Evolutionary conservation across 2,888 invertebrate genomes (phyloP), one percentile per base, ranked within the genome.

Genomic region (Hesperia comma): DNA sequence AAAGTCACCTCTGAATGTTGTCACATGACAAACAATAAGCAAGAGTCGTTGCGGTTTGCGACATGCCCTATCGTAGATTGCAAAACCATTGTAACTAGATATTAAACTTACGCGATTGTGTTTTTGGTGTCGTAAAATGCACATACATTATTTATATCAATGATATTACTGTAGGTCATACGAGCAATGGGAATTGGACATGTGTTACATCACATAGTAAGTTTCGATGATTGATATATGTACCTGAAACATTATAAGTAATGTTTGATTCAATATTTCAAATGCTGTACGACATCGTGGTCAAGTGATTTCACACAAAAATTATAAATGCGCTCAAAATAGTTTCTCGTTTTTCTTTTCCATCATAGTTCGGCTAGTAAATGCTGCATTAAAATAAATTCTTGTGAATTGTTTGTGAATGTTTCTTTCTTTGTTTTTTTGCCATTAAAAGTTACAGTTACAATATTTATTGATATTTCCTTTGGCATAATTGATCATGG

Each of bases 1-100:
- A 67, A 61, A 67, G 67, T 67, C 49, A 26, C 64, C 58, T 66
- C 58, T 51, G 43, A 77, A 76, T 80, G 80, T 78, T 80, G 82
- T 79, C 80, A 80, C 74, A 75, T 78, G 78, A 78, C 82, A 84
- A 83, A 88, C 87, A 88, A 86, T 86, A 76, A 77, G 74, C 75
- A 72, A 78, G 79, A 86, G 85, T 84, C 77, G 83, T 75, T 74
- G 72, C 77, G 79, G 82, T 83, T 86, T 86, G 78, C 86, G 81
- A 82, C 85, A 89, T 71, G 69, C 58, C 43, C 70, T 62, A 72
- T 74, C 63, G 70, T 71, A 73, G 68, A 81, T 87, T 88, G 83
- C 79, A 83, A 73, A 81, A 84, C 71, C 63, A 72, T 77, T 73
- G 77, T 78, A 77, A 75, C 73, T 67, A 76, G 73, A 76, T 77